Evolutionary conservation across 2,797 vertebrate species (phyloP), one percentile per base, ranked within the genome.

Genomic region (Galago senegalensis): DNA sequence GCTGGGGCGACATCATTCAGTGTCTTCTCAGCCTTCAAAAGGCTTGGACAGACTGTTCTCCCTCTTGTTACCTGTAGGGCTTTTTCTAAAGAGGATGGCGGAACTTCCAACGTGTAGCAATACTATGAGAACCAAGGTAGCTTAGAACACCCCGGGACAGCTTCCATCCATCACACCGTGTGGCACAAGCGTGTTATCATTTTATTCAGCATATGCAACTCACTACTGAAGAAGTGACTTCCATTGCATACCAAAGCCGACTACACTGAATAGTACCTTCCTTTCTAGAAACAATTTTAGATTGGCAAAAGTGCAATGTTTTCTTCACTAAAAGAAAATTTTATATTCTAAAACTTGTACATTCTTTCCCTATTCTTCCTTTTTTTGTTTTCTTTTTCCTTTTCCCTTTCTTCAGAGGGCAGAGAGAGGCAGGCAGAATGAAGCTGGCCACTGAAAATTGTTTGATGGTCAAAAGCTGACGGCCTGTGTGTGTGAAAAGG

Each of bases 221-320:
- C 98, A 99, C 98, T 99, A 99, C 99, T 99, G 98, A 99, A 98
- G 98, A 99, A 98, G 98, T 98, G 98, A 99, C 98, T 99, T 99
- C 98, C 98, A 98, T 98, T 98, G 99, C 98, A 98, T 98, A 99
- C 99, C 99, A 98, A 99, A 99, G 98, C 98, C 94, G 95, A 98
- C 96, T 97, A 98, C 98, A 98, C 97, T 97, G 98, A 98, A 98
- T 97, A 96, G 94, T 98, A 98, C 97, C 60, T 98, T 98, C 98
- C 98, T 98, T 98, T 98, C 97, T 98, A 98, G 98, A 98, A 98
- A 98, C 96, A 96, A 98, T 98, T 98, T 98, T 98, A 97, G 96
- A 98, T 99, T 99, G 99, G 98, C 98, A 99, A 98, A 98, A 98
- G 99, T 99, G 99, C 99, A 99, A 99, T 99, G 99, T 99, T 99